phyloP scores from a whole-genome alignment of 2,113 vertebrate species.

The Candoia aspera region DNA sequence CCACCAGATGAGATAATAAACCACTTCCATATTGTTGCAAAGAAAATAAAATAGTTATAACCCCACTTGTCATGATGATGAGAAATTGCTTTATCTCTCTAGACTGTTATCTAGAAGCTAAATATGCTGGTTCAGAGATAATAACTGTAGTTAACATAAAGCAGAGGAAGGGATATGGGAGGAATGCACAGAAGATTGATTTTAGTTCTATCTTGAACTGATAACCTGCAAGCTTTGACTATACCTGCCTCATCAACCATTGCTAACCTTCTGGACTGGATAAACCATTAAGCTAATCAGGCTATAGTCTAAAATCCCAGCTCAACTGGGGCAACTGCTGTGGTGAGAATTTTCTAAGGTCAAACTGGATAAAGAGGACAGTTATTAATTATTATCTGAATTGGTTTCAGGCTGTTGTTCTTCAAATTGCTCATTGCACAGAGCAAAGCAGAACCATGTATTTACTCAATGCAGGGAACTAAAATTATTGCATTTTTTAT shows the following conservation, averaged over 20 bases:
- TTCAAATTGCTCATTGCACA: not conserved
- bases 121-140: not conserved
- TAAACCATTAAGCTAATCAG: not conserved
- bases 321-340: not conserved
- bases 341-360: not conserved
- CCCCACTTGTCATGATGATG: not conserved
- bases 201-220: not conserved
- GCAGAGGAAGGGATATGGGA: not conserved
- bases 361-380: not conserved
- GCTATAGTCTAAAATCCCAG: not conserved
- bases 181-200: not conserved
- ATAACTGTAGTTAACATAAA: not conserved
- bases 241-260: not conserved
- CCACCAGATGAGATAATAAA: not conserved
- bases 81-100: not conserved
- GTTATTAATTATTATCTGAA: not conserved
- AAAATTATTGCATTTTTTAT: not conserved
- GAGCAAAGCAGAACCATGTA: not conserved
- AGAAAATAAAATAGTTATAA: not conserved
- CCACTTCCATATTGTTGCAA: not conserved
- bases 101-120: not conserved
- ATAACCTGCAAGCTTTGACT: not conserved
- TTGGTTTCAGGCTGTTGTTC: not conserved
- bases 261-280: not conserved
- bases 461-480: not conserved